These are phyloP conservation scores for Probosciger aterrimus DNA, from an alignment of 2,113 vertebrate genomes.

Conservation along the genomic window DNA sequence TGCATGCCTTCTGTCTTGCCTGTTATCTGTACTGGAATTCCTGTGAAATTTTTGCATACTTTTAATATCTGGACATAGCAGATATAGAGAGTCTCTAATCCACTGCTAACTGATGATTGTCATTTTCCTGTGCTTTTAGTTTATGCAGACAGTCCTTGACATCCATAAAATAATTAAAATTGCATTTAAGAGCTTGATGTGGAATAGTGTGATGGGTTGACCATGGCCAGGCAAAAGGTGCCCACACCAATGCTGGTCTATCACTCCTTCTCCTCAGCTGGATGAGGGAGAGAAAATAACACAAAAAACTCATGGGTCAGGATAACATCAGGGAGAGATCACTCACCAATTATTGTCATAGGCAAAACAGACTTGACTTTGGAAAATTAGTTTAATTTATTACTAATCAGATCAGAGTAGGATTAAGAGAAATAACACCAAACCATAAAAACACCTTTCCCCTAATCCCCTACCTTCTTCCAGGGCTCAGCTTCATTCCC, in stretches of 20 bases:
- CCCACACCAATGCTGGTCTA: neutral
- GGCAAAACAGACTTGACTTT: neutral
- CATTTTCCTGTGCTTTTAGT: neutral
- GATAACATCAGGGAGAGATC: neutral
- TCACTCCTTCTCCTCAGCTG: neutral
- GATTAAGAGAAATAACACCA: neutral
- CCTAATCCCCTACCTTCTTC: neutral
- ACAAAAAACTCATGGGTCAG: neutral
- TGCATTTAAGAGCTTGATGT: neutral
- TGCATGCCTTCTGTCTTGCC: neutral
- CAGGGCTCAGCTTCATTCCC: neutral
- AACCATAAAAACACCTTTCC: neutral
- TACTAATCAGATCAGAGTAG: neutral
- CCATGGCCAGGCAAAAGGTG: neutral
- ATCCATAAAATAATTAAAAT: neutral
- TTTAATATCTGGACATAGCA: neutral
- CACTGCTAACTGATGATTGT: neutral
- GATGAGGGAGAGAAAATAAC: neutral
- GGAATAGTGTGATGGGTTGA: neutral
- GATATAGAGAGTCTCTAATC: fast-evolving
- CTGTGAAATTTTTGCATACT: neutral
- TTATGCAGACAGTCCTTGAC: neutral
- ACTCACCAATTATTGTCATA: neutral
- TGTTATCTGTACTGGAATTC: neutral
- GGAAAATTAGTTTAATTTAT: neutral